These are phyloP conservation scores for Lordiphosa fenestrarum DNA, from an alignment of 2,888 invertebrate species.

Conservation along the genomic window DNA sequence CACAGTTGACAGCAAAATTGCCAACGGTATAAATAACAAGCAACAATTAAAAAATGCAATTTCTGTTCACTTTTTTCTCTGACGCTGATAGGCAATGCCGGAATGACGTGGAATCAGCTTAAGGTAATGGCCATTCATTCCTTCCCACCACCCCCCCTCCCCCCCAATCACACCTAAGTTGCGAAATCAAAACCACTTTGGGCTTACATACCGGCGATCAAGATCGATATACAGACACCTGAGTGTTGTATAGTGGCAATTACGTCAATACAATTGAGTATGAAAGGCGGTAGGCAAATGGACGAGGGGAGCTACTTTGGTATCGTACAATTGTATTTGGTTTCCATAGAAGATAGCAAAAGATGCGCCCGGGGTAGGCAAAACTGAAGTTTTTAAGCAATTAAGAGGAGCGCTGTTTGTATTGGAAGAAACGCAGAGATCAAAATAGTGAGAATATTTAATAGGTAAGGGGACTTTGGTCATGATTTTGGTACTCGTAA, in stretches of 20 bases:
- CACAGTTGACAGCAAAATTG: slow-evolving; percentile 34
- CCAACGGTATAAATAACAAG: slow-evolving; percentile 53
- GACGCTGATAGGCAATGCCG: slow-evolving; percentile 26
- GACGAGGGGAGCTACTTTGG: slow-evolving; percentile 6
- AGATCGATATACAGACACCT: slow-evolving; percentile 29
- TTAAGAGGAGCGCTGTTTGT: too few relatives aligned
- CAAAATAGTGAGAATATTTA: too few relatives aligned
- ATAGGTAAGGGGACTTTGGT: too few relatives aligned
- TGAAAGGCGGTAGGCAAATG: slow-evolving; percentile 10
- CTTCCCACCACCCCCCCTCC: neutral
- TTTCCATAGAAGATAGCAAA: neutral
- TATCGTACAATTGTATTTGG: neutral
- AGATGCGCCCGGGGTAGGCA: too few relatives aligned
- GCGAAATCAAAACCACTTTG: slow-evolving; percentile 68
- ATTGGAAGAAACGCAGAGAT: too few relatives aligned
- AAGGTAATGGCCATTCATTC: slow-evolving; percentile 7
- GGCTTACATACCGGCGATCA: slow-evolving; percentile 61
- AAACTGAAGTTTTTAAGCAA: too few relatives aligned
- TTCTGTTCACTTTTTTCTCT: slow-evolving; percentile 20
- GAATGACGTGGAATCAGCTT: slow-evolving; percentile 39
- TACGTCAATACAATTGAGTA: slow-evolving; percentile 63
- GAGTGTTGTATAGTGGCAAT: slow-evolving; percentile 29
- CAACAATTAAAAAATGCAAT: slow-evolving; percentile 47
- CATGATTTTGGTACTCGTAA: too few relatives aligned
- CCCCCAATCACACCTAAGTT: slow-evolving; percentile 16